A percentile compares a stretch with the other conserved stretches of the same genome.
These are phyloP conservation scores for Pipra filicauda DNA, from an alignment of 2,113 vertebrate species.

Conservation along the genomic window DNA sequence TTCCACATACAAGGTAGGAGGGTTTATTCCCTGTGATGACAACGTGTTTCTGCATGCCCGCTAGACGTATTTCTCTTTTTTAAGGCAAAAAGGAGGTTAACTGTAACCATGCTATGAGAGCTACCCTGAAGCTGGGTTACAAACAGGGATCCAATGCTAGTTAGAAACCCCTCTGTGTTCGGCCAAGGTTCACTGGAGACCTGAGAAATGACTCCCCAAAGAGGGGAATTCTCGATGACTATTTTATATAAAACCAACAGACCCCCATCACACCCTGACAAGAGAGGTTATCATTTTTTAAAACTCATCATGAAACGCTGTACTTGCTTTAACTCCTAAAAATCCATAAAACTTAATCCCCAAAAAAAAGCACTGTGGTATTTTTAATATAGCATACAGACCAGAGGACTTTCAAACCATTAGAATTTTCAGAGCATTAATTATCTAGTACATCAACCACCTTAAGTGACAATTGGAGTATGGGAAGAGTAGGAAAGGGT, in stretches of 20 bases:
- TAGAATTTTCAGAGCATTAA: background rate
- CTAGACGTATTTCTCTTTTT: background rate
- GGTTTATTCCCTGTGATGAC: background rate
- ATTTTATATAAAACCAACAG: background rate
- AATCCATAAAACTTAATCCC: background rate
- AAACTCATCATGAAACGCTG: background rate
- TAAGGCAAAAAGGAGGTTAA: background rate
- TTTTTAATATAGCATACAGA: background rate
- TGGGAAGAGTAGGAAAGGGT: constrained; percentile 28
- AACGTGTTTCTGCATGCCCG: accelerated
- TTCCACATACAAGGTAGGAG: background rate
- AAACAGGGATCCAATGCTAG: background rate
- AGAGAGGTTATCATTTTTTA: background rate
- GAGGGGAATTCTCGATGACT: background rate
- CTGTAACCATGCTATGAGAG: background rate
- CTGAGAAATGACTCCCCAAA: background rate
- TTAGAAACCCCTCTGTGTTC: background rate
- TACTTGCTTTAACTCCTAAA: background rate
- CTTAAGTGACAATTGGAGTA: background rate
- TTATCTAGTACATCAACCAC: background rate
- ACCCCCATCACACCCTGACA: background rate
- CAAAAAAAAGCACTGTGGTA: accelerated
- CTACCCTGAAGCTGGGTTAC: background rate
- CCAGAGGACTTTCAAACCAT: accelerated
- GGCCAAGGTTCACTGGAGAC: background rate